Conservation (phyloP, 1,140 invertebrate genomes). For the Drosophila micromelanica region DNA sequence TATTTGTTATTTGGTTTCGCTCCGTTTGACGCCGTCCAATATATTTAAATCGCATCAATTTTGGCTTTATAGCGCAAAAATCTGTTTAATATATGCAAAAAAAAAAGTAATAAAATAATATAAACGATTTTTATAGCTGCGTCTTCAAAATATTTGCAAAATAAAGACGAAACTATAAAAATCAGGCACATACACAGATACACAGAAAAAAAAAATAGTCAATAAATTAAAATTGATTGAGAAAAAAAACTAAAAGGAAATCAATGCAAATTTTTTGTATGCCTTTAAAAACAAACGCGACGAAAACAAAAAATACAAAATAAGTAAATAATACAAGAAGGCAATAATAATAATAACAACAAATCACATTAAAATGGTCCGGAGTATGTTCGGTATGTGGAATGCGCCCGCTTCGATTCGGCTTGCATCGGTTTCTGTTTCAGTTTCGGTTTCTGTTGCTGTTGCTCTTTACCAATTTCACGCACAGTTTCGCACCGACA, state of each 20-base stretch:
- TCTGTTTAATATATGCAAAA: conserved; percentile 16
- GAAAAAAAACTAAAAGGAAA: conserved; percentile 14
- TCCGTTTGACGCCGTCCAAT: conserved; percentile 10
- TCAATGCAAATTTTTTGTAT: conserved; percentile 22
- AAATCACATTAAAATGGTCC: conserved; percentile 41
- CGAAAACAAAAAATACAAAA: conserved; percentile 11
- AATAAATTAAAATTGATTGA: conserved; percentile 18
- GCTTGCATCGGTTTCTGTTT: conserved; percentile 15
- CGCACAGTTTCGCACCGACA: conserved; percentile 62
- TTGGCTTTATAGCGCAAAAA: conserved; percentile 12
- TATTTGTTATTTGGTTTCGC: conserved; percentile 9
- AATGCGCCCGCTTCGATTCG: conserved; percentile 36
- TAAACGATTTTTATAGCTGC: conserved; percentile 15
- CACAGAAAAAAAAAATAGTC: conserved; percentile 28
- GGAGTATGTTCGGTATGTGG: conserved; percentile 19
- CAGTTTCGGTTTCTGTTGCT: conserved; percentile 13
- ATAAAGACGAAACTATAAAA: conserved; percentile 15
- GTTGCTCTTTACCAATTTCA: conserved; percentile 71
- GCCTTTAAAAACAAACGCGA: conserved; percentile 15
- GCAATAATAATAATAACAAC: conserved; percentile 15
- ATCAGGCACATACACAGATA: conserved; percentile 9
- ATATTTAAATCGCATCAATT: conserved; percentile 8
- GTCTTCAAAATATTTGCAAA: conserved; percentile 1
- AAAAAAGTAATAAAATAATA: conserved; percentile 11
- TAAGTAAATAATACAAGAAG: neutral